Conservation (phyloP, 2,888 invertebrate genomes). For the Acanthopleura granulata region DNA sequence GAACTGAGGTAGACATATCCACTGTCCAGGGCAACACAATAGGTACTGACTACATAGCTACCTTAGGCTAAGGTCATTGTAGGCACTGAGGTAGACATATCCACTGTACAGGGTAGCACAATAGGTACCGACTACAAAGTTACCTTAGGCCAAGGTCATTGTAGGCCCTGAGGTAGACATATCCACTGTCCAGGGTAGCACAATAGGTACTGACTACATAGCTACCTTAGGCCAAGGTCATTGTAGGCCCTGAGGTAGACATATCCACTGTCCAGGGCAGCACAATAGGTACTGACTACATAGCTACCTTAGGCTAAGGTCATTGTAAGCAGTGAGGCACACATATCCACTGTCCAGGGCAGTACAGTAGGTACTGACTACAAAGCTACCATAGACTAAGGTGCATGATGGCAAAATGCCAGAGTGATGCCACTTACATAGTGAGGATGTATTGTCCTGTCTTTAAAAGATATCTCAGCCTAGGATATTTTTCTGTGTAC, state of each 20-base stretch:
- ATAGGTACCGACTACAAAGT: constrained; percentile 70
- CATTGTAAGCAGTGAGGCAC: too few species aligned
- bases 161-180: constrained; percentile 91
- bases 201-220: constrained; percentile 70
- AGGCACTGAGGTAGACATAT: constrained; percentile 88
- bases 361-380: constrained; percentile 70
- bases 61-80: constrained; percentile 71
- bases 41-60: constrained; percentile 70
- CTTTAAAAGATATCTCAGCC: too few species aligned
- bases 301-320: too few species aligned
- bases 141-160: too few species aligned
- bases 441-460: too few species aligned
- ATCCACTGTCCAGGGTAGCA: constrained; percentile 55
- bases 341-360: constrained; percentile 71
- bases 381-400: too few species aligned
- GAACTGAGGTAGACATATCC: constrained; percentile 85
- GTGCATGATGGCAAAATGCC: too few species aligned
- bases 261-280: constrained; percentile 70
- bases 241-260: constrained; percentile 89
- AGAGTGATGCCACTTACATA: too few species aligned
- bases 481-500: too few species aligned
- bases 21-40: constrained; percentile 59
- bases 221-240: too few species aligned
- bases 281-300: constrained; percentile 70
- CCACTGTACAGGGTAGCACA: constrained; percentile 53